Conservation (phyloP, 2,888 invertebrate genomes). For the Silvanus unidentatus region DNA sequence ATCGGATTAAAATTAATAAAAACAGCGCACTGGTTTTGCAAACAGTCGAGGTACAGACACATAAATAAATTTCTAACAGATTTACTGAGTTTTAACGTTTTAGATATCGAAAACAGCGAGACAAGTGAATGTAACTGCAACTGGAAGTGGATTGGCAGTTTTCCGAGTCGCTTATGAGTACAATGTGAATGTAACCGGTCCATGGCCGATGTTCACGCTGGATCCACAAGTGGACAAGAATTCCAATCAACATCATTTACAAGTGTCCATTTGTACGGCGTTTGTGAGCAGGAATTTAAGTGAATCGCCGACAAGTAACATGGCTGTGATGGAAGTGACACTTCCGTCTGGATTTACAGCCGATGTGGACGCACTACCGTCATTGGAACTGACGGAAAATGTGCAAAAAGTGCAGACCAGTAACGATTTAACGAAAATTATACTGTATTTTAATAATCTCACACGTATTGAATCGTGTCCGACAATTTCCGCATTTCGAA, state of each 20-base stretch:
- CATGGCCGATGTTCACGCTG: constrained; percentile 79
- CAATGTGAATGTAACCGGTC: constrained; percentile 79
- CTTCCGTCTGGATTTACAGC: constrained; percentile 89
- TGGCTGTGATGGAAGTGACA: constrained; percentile 85
- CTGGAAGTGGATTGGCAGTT: constrained; percentile 73
- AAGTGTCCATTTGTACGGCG: constrained; percentile 77
- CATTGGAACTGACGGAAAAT: constrained; percentile 51
- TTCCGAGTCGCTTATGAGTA: constrained; percentile 75
- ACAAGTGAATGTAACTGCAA: constrained; percentile 66
- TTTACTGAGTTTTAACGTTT: too few relatives aligned
- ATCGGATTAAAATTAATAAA: constrained; percentile 63
- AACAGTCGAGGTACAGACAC: constrained; percentile 57
- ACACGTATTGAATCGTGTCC: constrained; percentile 64
- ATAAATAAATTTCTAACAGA: background rate
- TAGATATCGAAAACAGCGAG: constrained; percentile 47
- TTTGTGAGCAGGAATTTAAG: constrained; percentile 56
- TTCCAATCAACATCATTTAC: constrained; percentile 68
- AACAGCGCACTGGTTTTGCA: constrained; percentile 79
- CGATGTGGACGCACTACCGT: constrained; percentile 67
- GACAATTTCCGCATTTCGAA: constrained; percentile 76
- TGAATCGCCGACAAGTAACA: constrained; percentile 70
- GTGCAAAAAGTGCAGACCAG: constrained; percentile 65
- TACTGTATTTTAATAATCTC: constrained; percentile 69
- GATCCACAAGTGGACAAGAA: constrained; percentile 81
- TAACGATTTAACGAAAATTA: constrained; percentile 58